A percentile compares a stretch with the other conserved stretches of the same genome.
Evolutionary conservation across 2,888 invertebrate species (phyloP).

Genomic region (Plebejus argus): DNA sequence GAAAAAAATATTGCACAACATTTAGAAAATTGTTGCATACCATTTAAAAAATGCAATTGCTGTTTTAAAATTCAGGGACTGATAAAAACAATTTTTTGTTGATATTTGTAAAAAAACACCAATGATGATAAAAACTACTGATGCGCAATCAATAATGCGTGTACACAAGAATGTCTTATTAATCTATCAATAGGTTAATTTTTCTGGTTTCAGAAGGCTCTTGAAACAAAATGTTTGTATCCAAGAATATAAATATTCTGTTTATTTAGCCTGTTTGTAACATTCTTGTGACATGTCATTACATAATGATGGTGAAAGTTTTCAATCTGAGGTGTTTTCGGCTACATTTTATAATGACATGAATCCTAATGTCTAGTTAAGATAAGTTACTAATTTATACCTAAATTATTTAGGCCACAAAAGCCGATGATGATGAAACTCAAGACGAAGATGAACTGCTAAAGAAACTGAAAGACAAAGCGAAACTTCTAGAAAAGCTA

Average conservation of each 20-base stretch:
- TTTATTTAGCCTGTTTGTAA: neutral
- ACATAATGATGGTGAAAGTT: conserved; percentile 73
- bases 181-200: conserved; percentile 26
- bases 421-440: conserved; percentile 56
- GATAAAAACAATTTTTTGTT: neutral
- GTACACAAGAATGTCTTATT: conserved; percentile 3
- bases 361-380: neutral
- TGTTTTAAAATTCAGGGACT: too few species aligned
- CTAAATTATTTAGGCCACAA: conserved; percentile 33
- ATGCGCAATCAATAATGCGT: conserved; percentile 47
- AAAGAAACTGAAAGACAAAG: conserved; percentile 72
- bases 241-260: conserved; percentile 1
- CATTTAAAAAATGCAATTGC: too few species aligned
- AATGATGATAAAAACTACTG: conserved; percentile 63
- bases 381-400: neutral
- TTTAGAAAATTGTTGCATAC: too few species aligned
- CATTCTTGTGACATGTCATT: conserved; percentile 45
- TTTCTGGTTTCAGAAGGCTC: neutral
- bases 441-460: conserved; percentile 66
- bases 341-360: neutral
- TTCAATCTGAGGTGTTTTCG: conserved; percentile 69
- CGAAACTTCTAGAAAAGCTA: conserved; percentile 74
- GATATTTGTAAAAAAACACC: conserved; percentile 36
- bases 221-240: neutral
- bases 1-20: too few species aligned